Conservation (phyloP, 2,797 vertebrate species). For the Galaxias olidus region DNA sequence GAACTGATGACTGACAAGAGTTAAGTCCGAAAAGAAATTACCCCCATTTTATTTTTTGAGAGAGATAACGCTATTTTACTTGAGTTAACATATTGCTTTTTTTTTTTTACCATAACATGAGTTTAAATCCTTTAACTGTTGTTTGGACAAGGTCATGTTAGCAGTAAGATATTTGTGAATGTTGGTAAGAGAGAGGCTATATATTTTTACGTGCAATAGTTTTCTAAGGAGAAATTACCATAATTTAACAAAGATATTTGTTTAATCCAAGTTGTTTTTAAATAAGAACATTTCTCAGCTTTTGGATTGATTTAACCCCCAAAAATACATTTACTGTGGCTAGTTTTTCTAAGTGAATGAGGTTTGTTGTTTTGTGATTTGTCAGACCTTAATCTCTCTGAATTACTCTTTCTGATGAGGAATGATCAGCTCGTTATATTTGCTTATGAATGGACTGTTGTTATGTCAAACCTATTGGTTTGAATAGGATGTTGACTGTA, state of each 20-base stretch:
- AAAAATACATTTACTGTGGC: conserved; percentile 9
- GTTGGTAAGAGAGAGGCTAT: conserved; percentile 62
- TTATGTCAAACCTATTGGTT: conserved; percentile 13
- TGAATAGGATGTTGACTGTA: neutral
- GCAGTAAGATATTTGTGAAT: conserved; percentile 50
- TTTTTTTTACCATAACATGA: conserved; percentile 35
- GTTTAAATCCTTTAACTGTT: conserved; percentile 45
- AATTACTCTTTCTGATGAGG: conserved; percentile 16
- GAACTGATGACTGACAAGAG: too few relatives aligned
- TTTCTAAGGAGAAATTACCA: conserved; percentile 62
- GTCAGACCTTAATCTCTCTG: conserved; percentile 23
- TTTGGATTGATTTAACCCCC: conserved; percentile 41
- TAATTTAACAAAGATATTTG: conserved; percentile 41
- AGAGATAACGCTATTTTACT: conserved; percentile 18
- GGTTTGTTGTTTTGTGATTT: conserved; percentile 30
- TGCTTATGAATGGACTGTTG: conserved; percentile 20
- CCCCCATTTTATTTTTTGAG: neutral
- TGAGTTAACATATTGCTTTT: conserved; percentile 39
- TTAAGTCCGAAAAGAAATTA: neutral
- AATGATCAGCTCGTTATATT: conserved; percentile 18
- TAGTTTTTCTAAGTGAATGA: conserved; percentile 15
- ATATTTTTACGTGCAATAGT: conserved; percentile 74
- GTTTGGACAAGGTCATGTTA: conserved; percentile 54
- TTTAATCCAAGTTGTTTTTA: conserved; percentile 47
- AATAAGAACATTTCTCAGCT: conserved; percentile 26